phyloP scores from a whole-genome alignment of 53 echinoderm and acorn worm species.

The Luidia sarsii region DNA sequence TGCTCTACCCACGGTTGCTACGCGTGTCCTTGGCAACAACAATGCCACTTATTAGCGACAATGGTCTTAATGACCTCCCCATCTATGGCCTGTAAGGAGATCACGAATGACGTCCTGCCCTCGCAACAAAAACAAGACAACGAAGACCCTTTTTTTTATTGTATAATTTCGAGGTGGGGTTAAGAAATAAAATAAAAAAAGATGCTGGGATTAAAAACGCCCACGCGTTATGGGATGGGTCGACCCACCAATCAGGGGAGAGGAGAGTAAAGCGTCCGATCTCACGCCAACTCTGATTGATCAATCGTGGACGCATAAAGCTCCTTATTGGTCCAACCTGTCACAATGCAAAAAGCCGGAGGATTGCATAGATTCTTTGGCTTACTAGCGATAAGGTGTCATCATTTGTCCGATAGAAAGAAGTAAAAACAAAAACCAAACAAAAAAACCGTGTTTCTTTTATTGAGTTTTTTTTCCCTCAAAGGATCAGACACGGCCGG shows the following conservation, averaged over 20 bases:
- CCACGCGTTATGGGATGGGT: neutral
- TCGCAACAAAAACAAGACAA: neutral
- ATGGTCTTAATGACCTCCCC: slow-evolving; percentile 17
- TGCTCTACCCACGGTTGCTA: neutral
- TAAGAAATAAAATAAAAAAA: too few species aligned
- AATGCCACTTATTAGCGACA: slow-evolving; percentile 10
- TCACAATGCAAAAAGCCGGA: too few species aligned
- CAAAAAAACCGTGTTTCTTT: too few species aligned
- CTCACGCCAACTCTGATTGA: neutral
- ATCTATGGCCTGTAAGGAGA: neutral
- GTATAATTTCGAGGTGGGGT: too few species aligned
- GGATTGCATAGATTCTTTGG: too few species aligned
- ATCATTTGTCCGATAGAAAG: too few species aligned
- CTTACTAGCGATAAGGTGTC: too few species aligned
- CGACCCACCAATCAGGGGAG: neutral
- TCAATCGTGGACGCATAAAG: too few species aligned
- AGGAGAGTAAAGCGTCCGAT: neutral
- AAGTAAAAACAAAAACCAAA: too few species aligned
- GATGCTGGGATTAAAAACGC: neutral
- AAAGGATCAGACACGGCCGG: too few species aligned
- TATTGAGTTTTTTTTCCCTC: too few species aligned
- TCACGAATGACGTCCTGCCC: neutral
- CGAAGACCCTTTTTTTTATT: neutral
- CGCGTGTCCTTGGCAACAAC: neutral
- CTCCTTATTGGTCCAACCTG: too few species aligned